Conservation (phyloP, 53 echinoderm and acorn worm genomes). For the Mesocentrotus franciscanus region DNA sequence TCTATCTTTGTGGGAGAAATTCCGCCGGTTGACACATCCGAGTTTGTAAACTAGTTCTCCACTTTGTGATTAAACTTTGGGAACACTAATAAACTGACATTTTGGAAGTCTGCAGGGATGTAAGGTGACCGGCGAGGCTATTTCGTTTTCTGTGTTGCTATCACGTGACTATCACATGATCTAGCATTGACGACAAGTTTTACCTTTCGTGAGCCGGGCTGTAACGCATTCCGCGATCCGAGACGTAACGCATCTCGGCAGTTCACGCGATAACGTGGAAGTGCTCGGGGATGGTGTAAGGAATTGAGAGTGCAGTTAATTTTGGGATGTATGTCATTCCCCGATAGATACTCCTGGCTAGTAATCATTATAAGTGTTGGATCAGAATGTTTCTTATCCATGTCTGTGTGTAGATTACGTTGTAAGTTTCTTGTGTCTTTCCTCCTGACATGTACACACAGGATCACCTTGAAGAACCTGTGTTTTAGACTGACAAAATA, state of each 20-base stretch:
- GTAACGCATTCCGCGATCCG: not conserved
- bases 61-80: not conserved
- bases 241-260: not conserved
- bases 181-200: conserved; percentile 12
- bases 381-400: not conserved
- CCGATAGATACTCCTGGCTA: not conserved
- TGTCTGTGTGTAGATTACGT: not conserved
- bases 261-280: conserved; percentile 11
- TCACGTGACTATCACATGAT: not conserved
- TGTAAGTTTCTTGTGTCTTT: not conserved
- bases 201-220: not conserved
- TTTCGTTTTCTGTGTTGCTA: not conserved
- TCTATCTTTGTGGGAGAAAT: not conserved
- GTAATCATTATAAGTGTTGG: not conserved
- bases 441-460: not conserved
- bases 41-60: conserved; percentile 21
- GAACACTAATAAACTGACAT: conserved; percentile 29
- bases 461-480: not conserved
- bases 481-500: not conserved
- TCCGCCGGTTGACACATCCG: not conserved
- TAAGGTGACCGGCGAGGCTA: not conserved
- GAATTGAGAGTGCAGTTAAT: not conserved
- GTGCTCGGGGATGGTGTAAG: not conserved
- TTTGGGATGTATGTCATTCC: not conserved
- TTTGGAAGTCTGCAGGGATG: conserved; percentile 16